A percentile compares a stretch with the other conserved stretches of the same genome.
Evolutionary conservation across 2,888 invertebrate species (phyloP).

Genomic region (Bellardia pandia): DNA sequence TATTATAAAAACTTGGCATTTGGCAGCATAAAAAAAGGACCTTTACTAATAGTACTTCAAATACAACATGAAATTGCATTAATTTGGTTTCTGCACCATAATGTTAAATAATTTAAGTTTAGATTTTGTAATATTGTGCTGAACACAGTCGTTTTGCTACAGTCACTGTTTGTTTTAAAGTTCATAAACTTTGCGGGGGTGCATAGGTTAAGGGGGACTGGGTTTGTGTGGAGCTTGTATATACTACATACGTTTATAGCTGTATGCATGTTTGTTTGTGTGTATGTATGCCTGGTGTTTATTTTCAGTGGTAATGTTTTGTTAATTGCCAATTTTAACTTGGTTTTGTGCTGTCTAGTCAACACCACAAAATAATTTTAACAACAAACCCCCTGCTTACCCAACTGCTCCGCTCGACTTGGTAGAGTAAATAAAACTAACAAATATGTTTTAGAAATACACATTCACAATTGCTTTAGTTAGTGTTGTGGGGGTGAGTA

Average conservation of each 20-base stretch:
- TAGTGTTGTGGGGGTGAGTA: too few relatives aligned
- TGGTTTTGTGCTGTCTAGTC: conserved; percentile 74
- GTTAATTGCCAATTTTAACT: conserved; percentile 83
- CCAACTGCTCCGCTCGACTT: not conserved
- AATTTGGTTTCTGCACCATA: conserved; percentile 15
- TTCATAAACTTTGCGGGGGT: conserved; percentile 19
- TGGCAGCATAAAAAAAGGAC: not conserved
- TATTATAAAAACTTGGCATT: conserved; percentile 3
- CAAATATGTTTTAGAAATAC: conserved; percentile 43
- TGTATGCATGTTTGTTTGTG: not conserved
- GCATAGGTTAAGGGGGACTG: not conserved
- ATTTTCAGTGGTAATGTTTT: conserved; percentile 82
- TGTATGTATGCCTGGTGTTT: conserved; percentile 75
- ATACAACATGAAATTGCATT: conserved; percentile 35
- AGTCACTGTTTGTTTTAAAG: conserved; percentile 47
- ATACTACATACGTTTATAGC: not conserved
- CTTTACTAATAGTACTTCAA: conserved; percentile 14
- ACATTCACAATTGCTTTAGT: not conserved
- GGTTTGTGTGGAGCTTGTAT: not conserved
- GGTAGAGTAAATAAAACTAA: conserved; percentile 25
- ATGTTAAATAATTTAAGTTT: conserved; percentile 18
- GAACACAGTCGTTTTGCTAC: conserved; percentile 22
- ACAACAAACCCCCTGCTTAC: not conserved
- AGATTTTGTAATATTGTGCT: not conserved
- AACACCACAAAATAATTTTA: conserved; percentile 66